Percentiles rank a stretch among this genome's conserved stretches.
These are phyloP conservation scores for Oegoconia quadripuncta DNA, from an alignment of 2,888 invertebrate species.

Conservation along the genomic window DNA sequence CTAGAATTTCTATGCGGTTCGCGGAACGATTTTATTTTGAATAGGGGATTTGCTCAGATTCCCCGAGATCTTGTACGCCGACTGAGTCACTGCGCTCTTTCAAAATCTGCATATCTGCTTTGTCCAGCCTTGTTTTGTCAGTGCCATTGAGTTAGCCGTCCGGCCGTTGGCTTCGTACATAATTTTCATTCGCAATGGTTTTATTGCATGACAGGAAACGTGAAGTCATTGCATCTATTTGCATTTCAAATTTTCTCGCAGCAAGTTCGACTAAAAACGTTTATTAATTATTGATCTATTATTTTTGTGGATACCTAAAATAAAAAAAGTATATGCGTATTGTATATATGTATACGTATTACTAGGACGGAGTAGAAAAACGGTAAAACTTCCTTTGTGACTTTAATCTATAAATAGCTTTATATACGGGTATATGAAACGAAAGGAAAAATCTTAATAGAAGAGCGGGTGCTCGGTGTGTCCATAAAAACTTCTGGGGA, in stretches of 20 bases:
- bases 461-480: slow-evolving; percentile 55
- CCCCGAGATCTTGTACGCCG: slow-evolving; percentile 31
- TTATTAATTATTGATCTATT: too few relatives aligned
- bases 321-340: too few relatives aligned
- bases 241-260: slow-evolving; percentile 19
- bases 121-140: slow-evolving; percentile 32
- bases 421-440: slow-evolving; percentile 21
- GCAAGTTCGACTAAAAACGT: not conserved
- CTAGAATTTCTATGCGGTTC: slow-evolving; percentile 12
- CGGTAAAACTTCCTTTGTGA: not conserved
- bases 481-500: slow-evolving; percentile 72
- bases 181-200: slow-evolving; percentile 37
- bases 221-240: slow-evolving; percentile 30
- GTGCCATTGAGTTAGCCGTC: slow-evolving; percentile 35
- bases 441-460: slow-evolving; percentile 59
- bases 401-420: slow-evolving; percentile 32
- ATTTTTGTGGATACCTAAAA: too few relatives aligned
- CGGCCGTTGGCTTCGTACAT: slow-evolving; percentile 31
- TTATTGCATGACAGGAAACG: slow-evolving; percentile 27
- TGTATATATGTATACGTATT: too few relatives aligned
- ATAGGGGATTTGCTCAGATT: slow-evolving; percentile 31
- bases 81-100: slow-evolving; percentile 29
- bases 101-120: slow-evolving; percentile 39
- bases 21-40: slow-evolving; percentile 23
- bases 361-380: too few relatives aligned